phyloP scores from a whole-genome alignment of 2,888 invertebrate genomes.

The Drosophila aldrichi region DNA sequence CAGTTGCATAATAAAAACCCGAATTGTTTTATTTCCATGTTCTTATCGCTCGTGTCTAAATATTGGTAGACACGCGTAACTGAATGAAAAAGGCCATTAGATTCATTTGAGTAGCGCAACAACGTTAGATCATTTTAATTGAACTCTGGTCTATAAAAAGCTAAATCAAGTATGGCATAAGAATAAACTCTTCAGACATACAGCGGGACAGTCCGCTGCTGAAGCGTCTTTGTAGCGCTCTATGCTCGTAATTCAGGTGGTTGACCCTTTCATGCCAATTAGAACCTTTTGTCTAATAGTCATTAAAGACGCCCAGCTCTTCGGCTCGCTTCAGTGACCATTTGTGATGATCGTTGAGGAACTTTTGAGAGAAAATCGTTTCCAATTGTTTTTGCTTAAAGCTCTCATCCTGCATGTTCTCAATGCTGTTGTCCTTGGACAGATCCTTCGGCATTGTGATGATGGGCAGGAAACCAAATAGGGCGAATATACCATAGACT shows the following conservation, averaged over 20 bases:
- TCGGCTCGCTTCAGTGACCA: constrained; percentile 76
- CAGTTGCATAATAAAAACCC: neutral
- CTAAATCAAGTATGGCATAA: constrained; percentile 13
- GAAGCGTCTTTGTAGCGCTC: neutral
- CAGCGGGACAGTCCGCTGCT: neutral
- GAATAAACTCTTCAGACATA: constrained; percentile 9
- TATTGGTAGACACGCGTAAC: neutral
- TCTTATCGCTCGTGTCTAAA: neutral
- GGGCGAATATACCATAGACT: constrained; percentile 74
- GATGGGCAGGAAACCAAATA: constrained; percentile 79
- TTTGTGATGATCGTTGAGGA: constrained; percentile 69
- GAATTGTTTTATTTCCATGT: neutral
- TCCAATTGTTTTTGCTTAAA: constrained; percentile 61
- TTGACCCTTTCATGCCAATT: constrained; percentile 1
- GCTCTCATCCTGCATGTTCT: constrained; percentile 65
- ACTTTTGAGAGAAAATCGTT: constrained; percentile 64
- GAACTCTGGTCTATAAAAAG: constrained; percentile 37
- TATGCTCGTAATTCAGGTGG: neutral
- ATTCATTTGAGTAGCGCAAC: constrained; percentile 11
- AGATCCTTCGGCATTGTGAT: constrained; percentile 75
- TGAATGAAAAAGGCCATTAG: constrained; percentile 25
- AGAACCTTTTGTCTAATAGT: constrained; percentile 46
- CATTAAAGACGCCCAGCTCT: constrained; percentile 74
- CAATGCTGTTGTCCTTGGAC: constrained; percentile 68
- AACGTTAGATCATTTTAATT: constrained; percentile 42